Percentiles rank a stretch among this genome's conserved stretches.
These are phyloP conservation scores for Drosophila santomea DNA, from an alignment of 1,140 invertebrate genomes.

Conservation along the genomic window DNA sequence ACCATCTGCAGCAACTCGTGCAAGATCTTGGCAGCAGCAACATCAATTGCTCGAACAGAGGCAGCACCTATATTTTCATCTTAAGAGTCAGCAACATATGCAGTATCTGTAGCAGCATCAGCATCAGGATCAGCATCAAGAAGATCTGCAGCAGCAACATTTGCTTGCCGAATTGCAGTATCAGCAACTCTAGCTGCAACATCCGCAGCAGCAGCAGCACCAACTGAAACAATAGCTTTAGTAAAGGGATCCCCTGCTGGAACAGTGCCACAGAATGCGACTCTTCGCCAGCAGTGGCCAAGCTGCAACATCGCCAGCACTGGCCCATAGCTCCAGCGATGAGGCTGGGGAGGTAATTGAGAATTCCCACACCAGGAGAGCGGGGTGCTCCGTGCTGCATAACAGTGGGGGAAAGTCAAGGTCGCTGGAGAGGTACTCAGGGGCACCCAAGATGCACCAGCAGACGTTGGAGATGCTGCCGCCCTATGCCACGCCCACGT, in stretches of 20 bases:
- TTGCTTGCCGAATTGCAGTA: too few species aligned
- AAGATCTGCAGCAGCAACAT: conserved; percentile 12
- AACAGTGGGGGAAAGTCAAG: conserved; percentile 75
- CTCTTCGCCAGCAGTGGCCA: conserved; percentile 37
- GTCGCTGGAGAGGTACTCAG: conserved; percentile 79
- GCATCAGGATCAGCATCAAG: background rate
- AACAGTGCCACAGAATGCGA: conserved; percentile 38
- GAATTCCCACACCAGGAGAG: conserved; percentile 54
- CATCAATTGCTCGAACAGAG: background rate
- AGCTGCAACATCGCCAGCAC: conserved; percentile 39
- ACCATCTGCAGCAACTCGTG: background rate
- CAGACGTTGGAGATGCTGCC: conserved; percentile 39
- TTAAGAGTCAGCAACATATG: background rate
- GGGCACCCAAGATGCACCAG: conserved; percentile 71
- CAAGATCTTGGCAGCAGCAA: background rate
- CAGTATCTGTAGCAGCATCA: background rate
- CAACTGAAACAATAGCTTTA: background rate
- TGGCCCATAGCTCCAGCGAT: conserved; percentile 59
- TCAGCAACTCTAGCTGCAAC: background rate
- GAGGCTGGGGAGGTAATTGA: conserved; percentile 71
- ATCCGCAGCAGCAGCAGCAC: background rate
- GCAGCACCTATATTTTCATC: too few species aligned
- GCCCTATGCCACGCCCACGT: conserved; percentile 71
- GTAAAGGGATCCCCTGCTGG: background rate
- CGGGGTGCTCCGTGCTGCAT: conserved; percentile 44